Evolutionary conservation across 2,113 vertebrate genomes (phyloP), one percentile per base, ranked within the genome.

Genomic region (Tupaia chinensis): DNA sequence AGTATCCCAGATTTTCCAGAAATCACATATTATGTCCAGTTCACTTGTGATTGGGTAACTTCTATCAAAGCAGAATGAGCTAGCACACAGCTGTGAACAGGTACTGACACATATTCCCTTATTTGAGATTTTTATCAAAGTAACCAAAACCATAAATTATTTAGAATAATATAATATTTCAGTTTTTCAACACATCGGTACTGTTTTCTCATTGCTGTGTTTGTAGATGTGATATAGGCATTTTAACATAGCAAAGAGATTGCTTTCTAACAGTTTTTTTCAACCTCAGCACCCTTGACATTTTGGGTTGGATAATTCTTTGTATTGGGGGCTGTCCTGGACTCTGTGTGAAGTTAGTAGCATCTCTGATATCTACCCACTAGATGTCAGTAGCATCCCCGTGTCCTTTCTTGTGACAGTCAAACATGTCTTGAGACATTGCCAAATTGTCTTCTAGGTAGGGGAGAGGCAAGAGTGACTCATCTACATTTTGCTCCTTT

Each of bases 311-410:
- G 23, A 8, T 53, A 54, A 70, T 85, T 95, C 56, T 89, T 73
- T 89, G 32, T n/a, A 12, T 19, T n/a, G 72, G 22, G 29, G 7
- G 3, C 1, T 44, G 1, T 54, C 56, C 15, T 78, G 11, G 9
- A 17, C 15, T 1, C 14, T 81, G 17, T 19, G 20, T 32, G 8
- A 74, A 53, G 29, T 25, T 74, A 27, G 74, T 29, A 87, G 80
- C 89, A 84, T 89, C 95, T 96, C 87, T 72, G 89, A 63, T 84
- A 89, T 84, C 68, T 91, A 87, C 91, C 93, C 95, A 94, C 94
- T 96, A 97, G 89, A 74, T 96, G 96, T 97, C 96, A 97, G 89
- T 95, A 97, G 89, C 56, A 89, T 34, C 32, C 66, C 87, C 89
- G 78, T 78, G 79, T 53, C 63, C 86, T 70, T 83, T 74, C 32